Evolutionary conservation across 2,888 invertebrate genomes (phyloP).

Genomic region (Aromia moschata): DNA sequence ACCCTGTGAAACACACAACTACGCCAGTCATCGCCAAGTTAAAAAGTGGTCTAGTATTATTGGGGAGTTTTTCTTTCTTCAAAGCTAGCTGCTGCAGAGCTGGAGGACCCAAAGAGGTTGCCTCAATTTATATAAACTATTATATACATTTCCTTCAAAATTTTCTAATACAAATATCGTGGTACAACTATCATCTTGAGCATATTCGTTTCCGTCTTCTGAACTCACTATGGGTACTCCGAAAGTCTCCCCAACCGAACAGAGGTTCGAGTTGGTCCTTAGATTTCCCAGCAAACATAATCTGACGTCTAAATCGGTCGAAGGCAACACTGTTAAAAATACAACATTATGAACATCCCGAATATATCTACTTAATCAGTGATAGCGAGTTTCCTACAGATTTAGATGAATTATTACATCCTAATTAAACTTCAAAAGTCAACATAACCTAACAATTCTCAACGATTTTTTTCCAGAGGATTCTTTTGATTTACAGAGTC

Average conservation of each 20-base stretch:
- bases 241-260: conserved; percentile 70
- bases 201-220: conserved; percentile 69
- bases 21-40: conserved; percentile 89
- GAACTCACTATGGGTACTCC: conserved; percentile 72
- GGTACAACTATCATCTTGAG: conserved; percentile 68
- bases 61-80: conserved; percentile 76
- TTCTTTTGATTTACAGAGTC: background rate
- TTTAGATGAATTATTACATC: background rate
- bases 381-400: no score
- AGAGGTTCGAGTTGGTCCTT: conserved; percentile 65
- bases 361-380: no score
- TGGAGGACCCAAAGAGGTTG: conserved; percentile 83
- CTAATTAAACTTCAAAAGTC: conserved; percentile 26
- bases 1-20: conserved; percentile 92
- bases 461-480: conserved; percentile 19
- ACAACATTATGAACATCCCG: no score
- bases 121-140: conserved; percentile 71
- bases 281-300: conserved; percentile 73
- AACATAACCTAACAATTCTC: conserved; percentile 53
- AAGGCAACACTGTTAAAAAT: conserved; percentile 29
- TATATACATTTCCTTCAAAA: conserved; percentile 78
- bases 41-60: conserved; percentile 83
- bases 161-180: conserved; percentile 78
- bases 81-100: conserved; percentile 80
- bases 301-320: conserved; percentile 64